Base-by-base conservation (phyloP, 64 coral and sea anemone genomes). In the Montipora foliosa region DNA sequence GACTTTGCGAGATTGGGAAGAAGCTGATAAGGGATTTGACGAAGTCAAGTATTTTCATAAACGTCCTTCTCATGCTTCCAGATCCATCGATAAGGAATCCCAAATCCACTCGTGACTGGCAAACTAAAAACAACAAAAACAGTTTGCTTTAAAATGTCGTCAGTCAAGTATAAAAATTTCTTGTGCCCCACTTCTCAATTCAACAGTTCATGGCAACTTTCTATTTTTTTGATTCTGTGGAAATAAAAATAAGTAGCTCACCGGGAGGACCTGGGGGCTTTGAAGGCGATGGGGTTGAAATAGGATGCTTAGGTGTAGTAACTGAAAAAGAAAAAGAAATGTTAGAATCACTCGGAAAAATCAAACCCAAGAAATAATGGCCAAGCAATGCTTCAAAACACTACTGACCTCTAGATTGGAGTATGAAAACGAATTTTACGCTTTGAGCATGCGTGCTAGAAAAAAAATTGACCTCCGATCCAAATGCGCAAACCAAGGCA, bases 21-120 rank as follows among this genome's bases (percentile, higher is more conserved):
- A 82, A 83, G 47, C 90, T 57, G 11, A 77, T 48, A 25, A 92
- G 81, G 6, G 81, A 61, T 47, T 85, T 92, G 11, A 85, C 72
- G 45, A 92, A 92, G 19, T 59, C 68, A 51, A 82, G 80, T 24
- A 92, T 17, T 17, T 60, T 25, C 4, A 70, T 47, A 10, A 92
- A 75, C 21, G 5, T 66, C 44, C 45, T 72, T 20, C 67, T 6
- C 55, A 83, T 81, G 47, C 79, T 74, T 59, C 79, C 66, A 5
- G 90, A 92, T 11, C 79, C 90, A 59, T 92, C 90, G 4, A 92
- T 21, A 12, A 92, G 90, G 68, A 92, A 92, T 15, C 66, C 90
- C 64, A 92, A 49, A 37, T 92, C 90, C 3, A 92, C 71, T 5
- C 70, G 48, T 17, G 61, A 74, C 4, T 47, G 78, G 25, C 83